Conservation (phyloP, 2,797 vertebrate species). For the Acanthurus tractus region DNA sequence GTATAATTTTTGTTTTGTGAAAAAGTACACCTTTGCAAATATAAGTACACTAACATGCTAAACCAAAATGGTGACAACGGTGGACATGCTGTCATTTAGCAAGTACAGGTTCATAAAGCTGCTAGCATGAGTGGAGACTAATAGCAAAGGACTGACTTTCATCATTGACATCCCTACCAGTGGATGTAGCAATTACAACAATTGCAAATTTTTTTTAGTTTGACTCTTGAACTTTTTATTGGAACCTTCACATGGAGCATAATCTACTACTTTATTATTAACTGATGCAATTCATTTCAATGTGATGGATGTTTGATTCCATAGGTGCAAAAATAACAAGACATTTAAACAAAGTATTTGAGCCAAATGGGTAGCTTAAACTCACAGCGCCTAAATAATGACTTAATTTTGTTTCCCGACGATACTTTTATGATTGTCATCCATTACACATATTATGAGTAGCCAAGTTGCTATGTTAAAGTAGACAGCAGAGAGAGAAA, state of each 20-base stretch:
- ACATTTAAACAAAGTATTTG: neutral
- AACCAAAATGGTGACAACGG: neutral
- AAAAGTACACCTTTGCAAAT: too few species aligned
- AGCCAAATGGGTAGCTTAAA: neutral
- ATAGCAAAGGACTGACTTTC: neutral
- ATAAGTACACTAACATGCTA: neutral
- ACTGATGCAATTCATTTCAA: neutral
- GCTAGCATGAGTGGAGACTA: neutral
- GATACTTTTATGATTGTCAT: neutral
- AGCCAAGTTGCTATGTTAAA: neutral
- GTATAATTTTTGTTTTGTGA: neutral
- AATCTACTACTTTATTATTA: neutral
- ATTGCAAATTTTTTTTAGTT: neutral
- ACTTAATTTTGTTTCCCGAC: too few species aligned
- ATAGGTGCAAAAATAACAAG: neutral
- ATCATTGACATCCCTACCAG: neutral
- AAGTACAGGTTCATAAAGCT: neutral
- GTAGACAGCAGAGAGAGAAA: slow-evolving; percentile 46
- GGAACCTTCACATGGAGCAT: neutral
- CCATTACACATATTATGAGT: neutral
- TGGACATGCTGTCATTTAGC: neutral
- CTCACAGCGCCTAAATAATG: neutral
- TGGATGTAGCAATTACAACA: neutral
- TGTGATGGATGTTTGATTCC: neutral
- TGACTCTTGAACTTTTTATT: neutral